Conservation (phyloP, 1,140 invertebrate genomes). For the Pogonus chalceus region DNA sequence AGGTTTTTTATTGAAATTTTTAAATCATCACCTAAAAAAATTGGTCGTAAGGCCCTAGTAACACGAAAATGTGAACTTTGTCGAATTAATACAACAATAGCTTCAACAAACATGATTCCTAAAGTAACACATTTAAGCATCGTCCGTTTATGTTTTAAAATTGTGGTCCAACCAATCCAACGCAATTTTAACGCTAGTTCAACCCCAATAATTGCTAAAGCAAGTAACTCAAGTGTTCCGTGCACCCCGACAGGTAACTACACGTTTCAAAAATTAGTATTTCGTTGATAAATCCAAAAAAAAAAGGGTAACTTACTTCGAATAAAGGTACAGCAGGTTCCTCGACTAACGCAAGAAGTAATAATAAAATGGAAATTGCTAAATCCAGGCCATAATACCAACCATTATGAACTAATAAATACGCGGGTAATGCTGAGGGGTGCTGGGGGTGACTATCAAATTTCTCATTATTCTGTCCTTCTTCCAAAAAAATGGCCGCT, state of each 20-base stretch:
- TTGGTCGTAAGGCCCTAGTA: constrained; percentile 76
- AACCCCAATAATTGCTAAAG: constrained; percentile 63
- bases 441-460: constrained; percentile 80
- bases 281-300: constrained; percentile 21
- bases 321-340: constrained; percentile 67
- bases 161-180: constrained; percentile 78
- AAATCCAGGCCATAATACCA: constrained; percentile 83
- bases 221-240: constrained; percentile 72
- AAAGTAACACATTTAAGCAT: constrained; percentile 73
- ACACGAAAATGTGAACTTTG: constrained; percentile 81
- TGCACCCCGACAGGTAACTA: constrained; percentile 68
- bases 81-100: constrained; percentile 67
- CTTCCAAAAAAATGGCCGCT: constrained; percentile 79
- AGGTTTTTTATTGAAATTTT: too few species aligned
- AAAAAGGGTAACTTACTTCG: too few species aligned
- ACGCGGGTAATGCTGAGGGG: constrained; percentile 74
- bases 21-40: too few species aligned
- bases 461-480: constrained; percentile 88
- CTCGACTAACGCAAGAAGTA: constrained; percentile 73
- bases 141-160: constrained; percentile 62
- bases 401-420: constrained; percentile 76
- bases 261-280: constrained; percentile 7
- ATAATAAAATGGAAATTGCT: constrained; percentile 62
- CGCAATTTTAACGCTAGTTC: constrained; percentile 71
- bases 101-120: constrained; percentile 76